Evolutionary conservation across 64 coral and sea anemone genomes (phyloP), one percentile per base, ranked within the genome.

Genomic region (Dendronephthya gigantea): DNA sequence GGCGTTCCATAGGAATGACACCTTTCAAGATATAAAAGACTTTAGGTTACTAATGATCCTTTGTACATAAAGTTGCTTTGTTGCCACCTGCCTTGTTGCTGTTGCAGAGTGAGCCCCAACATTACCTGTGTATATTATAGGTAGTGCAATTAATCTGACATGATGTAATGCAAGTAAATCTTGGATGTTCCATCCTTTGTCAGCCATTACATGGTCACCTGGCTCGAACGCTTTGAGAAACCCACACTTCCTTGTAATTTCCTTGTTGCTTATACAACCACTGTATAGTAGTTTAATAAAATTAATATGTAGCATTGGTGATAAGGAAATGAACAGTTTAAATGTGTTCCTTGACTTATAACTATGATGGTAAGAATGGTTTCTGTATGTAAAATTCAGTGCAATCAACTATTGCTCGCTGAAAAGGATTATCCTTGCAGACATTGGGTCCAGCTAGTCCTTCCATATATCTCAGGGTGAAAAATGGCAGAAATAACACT

Each of bases 351-450:
- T 2, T 14, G 72, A 34, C 22, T 79, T 79, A 33, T 79, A 79
- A 34, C 72, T 79, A 19, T 3, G 72, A 79, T 79, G 72, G 72
- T 19, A 79, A 34, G 30, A 33, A 79, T 79, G 72, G 72, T 39
- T 79, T 79, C 36, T 79, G 72, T 79, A 79, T 79, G 36, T 36
- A 79, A 79, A 79, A 79, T 79, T 79, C 72, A 0, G 72, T 79
- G 36, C 72, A 79, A 79, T 79, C 28, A 74, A 79, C 14, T 34
- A 79, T 79, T 34, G 72, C 72, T 79, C 12, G 72, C 15, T 35
- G 72, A 39, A 29, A 79, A 39, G 30, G 5, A 10, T 79, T 79
- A 15, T 34, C 37, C 32, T 34, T 15, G 29, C 37, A 79, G 36
- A 79, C 16, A 17, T 19, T 12, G 15, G 72, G 72, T 36, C 72